Conservation (phyloP, 2,797 vertebrate species). For the Parauchenoglanis punctatus region DNA sequence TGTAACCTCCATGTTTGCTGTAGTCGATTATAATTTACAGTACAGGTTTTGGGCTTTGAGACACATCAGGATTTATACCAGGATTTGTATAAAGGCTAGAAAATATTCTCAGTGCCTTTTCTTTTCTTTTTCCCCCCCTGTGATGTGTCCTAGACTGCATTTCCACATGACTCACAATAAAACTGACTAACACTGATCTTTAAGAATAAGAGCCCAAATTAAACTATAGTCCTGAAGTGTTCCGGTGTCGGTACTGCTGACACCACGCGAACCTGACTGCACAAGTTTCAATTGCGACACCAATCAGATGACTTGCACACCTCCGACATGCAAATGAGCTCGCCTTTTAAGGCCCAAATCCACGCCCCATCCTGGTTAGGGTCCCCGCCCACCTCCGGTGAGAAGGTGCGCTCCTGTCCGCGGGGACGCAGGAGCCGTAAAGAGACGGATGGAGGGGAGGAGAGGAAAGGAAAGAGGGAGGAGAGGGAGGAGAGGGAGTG, state of each 20-base stretch:
- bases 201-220: not conserved
- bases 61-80: not conserved
- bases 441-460: conserved; percentile 51
- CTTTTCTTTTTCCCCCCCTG: too few species aligned
- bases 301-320: not conserved
- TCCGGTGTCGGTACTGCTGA: not conserved
- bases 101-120: not conserved
- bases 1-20: not conserved
- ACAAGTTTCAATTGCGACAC: not conserved
- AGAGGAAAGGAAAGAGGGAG: conserved; percentile 4
- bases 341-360: conserved; percentile 66
- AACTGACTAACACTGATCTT: not conserved
- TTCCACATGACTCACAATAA: not conserved
- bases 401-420: conserved; percentile 29
- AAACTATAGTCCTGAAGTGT: not conserved
- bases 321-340: conserved; percentile 25
- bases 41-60: not conserved
- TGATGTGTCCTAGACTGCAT: not conserved
- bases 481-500: conserved; percentile 65
- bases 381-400: conserved; percentile 61
- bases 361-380: not conserved
- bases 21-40: not conserved
- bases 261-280: not conserved
- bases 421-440: conserved; percentile 16
- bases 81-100: not conserved